phyloP scores from a whole-genome alignment of 1,140 invertebrate genomes.

The Theocolax elegans region DNA sequence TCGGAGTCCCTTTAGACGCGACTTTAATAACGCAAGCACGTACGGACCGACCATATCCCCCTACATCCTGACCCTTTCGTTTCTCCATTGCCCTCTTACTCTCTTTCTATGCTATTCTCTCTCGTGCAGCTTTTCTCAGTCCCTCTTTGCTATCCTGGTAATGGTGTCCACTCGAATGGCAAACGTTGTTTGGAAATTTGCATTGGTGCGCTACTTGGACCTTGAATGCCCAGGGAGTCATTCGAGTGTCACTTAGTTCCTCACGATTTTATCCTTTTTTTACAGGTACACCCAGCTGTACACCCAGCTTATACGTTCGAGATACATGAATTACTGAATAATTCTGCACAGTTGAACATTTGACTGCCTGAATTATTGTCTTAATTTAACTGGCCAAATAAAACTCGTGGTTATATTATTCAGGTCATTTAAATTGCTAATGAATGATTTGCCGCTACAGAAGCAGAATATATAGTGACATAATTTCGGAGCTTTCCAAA shows the following conservation, averaged over 20 bases:
- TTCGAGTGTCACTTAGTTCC: slow-evolving; percentile 14
- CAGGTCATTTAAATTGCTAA: too few relatives aligned
- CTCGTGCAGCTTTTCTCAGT: background rate
- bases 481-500: too few relatives aligned
- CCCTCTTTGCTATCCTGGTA: slow-evolving; percentile 17
- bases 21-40: slow-evolving; percentile 62
- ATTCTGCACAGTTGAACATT: too few relatives aligned
- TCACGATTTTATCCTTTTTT: slow-evolving; percentile 8
- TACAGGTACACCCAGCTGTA: too few relatives aligned
- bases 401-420: too few relatives aligned
- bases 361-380: too few relatives aligned
- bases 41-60: slow-evolving; percentile 47
- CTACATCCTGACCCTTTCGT: slow-evolving; percentile 38
- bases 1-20: slow-evolving; percentile 18
- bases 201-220: slow-evolving; percentile 17
- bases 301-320: too few relatives aligned
- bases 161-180: slow-evolving; percentile 29
- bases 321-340: too few relatives aligned
- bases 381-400: too few relatives aligned
- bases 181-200: slow-evolving; percentile 40
- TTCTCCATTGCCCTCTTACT: slow-evolving; percentile 7
- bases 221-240: background rate
- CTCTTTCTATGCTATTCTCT: slow-evolving; percentile 15
- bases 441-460: too few relatives aligned
- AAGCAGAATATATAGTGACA: too few relatives aligned